Evolutionary conservation across 2,888 invertebrate species (phyloP), one percentile per base, ranked within the genome.

Genomic region (Elegia similella): DNA sequence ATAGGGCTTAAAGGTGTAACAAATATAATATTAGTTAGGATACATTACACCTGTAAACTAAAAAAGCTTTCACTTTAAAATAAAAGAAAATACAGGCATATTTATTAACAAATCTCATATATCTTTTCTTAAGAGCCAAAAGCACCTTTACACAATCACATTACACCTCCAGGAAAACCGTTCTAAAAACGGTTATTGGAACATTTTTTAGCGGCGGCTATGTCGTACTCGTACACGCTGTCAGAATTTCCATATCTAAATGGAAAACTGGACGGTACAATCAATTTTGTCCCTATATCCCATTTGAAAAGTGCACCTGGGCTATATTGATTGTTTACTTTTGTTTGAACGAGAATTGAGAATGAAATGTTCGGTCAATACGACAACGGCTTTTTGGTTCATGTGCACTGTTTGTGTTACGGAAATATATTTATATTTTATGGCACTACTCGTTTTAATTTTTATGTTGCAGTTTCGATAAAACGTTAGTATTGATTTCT

Each of bases 201-300:
- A 80, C 79, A 76, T 81, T 81, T 79, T 50, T 80, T 76, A 73
- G 71, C 59, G 76, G 61, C 68, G 70, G 62, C 63, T 64, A 72
- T 81, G 82, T 84, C 83, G 82, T 82, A 81, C 82, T 84, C 83
- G 82, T 82, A 81, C 82, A 82, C 82, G 81, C 73, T 69, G 77
- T 69, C 70, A 66, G 72, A 80, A 89, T 89, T 88, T 86, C 88
- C 88, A 89, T 89, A 89, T 87, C 85, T 86, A 88, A 89, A 89
- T 88, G 88, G 88, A 82, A 88, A 87, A 86, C 82, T 80, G 84
- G 75, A 81, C 82, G 80, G 76, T 75, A 86, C 85, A 87, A 88
- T 88, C 89, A 87, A 88, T 88, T 88, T 78, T 78, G 83, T 78
- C 72, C 82, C 77, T 81, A 79, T 82, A 86, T 86, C 82, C 87